phyloP scores from a whole-genome alignment of 2,888 invertebrate species.

The Pachycephus smyrnensis region DNA sequence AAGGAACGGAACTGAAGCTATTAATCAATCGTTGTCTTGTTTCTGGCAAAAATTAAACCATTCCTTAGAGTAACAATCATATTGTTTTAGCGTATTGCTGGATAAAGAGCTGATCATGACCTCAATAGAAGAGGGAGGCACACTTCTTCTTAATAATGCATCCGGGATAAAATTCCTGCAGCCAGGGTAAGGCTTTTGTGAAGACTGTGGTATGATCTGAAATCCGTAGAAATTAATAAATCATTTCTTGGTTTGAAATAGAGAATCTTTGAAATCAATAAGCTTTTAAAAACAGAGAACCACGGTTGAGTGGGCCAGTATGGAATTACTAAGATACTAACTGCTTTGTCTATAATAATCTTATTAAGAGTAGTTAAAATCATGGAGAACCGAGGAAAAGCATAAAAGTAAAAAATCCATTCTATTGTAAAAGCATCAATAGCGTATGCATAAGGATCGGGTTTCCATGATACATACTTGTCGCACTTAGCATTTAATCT shows the following conservation, averaged over 20 bases:
- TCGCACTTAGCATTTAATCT: constrained; percentile 41
- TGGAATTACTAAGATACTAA: constrained; percentile 25
- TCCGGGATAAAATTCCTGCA: constrained; percentile 26
- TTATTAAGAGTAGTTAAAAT: constrained; percentile 22
- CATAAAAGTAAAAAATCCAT: constrained; percentile 24
- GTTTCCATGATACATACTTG: constrained; percentile 38
- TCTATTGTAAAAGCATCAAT: constrained; percentile 40
- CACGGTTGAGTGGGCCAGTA: constrained; percentile 26
- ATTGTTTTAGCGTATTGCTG: constrained; percentile 17
- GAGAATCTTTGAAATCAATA: constrained; percentile 21
- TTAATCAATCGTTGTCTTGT: neutral
- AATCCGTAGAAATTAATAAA: constrained; percentile 30
- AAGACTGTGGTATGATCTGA: too few relatives aligned
- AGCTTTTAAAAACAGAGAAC: constrained; percentile 21
- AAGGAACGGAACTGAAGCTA: too few relatives aligned
- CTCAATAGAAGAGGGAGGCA: constrained; percentile 13
- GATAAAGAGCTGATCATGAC: constrained; percentile 23
- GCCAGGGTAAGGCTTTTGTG: constrained; percentile 43
- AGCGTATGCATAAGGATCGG: constrained; percentile 30
- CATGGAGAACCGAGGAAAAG: constrained; percentile 24
- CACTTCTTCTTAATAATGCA: constrained; percentile 13
- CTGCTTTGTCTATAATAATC: constrained; percentile 17
- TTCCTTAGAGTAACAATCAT: constrained; percentile 11
- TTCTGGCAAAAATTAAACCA: constrained; percentile 3
- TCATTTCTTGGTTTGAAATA: constrained; percentile 31